Conservation (phyloP, 2,113 vertebrate species). For the Microtus oregoni region DNA sequence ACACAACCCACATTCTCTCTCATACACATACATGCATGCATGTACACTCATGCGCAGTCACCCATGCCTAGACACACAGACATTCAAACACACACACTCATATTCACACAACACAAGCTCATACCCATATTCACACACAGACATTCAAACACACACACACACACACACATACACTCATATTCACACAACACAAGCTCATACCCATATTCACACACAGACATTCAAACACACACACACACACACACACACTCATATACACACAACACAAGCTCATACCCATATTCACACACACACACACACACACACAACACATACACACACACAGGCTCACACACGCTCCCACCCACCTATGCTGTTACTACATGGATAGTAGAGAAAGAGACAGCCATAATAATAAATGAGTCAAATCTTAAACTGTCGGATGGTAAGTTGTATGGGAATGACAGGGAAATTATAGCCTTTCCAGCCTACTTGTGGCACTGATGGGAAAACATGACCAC, state of each 20-base stretch:
- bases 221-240: not conserved
- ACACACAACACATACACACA: not conserved
- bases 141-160: not conserved
- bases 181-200: too few species aligned
- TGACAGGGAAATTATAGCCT: not conserved
- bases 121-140: not conserved
- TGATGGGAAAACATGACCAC: conserved; percentile 35
- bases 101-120: too few species aligned
- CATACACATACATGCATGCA: not conserved
- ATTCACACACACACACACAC: not conserved
- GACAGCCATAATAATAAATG: not conserved
- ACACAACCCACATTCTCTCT: not conserved
- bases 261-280: too few species aligned
- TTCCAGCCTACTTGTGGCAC: not conserved
- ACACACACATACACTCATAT: not conserved
- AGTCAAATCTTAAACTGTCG: conserved; percentile 23
- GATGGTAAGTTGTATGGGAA: not conserved
- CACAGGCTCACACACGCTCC: not conserved
- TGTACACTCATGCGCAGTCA: not conserved
- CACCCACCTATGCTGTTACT: not conserved
- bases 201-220: not conserved
- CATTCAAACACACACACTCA: not conserved
- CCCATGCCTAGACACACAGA: not conserved
- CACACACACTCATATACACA: not conserved
- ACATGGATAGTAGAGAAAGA: not conserved